Base-by-base conservation (phyloP, 2,113 vertebrate genomes). In the Zapus hudsonius region DNA sequence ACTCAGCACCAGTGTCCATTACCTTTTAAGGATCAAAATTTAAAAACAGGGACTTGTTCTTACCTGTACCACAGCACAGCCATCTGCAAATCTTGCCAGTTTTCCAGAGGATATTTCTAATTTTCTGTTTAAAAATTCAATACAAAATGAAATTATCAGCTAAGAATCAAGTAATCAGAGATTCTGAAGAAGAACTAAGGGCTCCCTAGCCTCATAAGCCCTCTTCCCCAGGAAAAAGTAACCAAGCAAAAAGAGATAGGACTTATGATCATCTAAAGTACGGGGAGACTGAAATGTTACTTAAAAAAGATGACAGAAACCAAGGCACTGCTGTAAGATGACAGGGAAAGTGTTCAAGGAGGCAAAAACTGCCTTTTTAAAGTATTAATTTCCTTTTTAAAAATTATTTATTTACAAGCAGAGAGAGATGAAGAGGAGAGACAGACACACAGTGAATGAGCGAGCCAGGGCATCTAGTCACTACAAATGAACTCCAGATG, bases 71-170 rank as follows among this genome's bases (percentile, higher is more conserved):
- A 99, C 98, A 95, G 99, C 99, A 97, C 98, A 98, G 75, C 99
- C 99, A 97, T 99, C 99, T 92, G 99, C 99, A 97, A 99, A 99
- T 93, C 98, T 98, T 0, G 99, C 99, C 25, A 99, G 97, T 92
- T 97, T 99, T 92, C 99, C 99, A 0, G 99, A 98, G 13, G 99
- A 99, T 84, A 99, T 98, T 95, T 99, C 98, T 94, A 99, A 98
- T 95, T 99, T 99, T 93, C 99, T 99, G 90, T 92, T 79, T 25
- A 84, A 91, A 94, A 91, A 81, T 78, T 74, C 57, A 94, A 55
- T 75, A 94, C 7, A 1, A 89, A 89, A 92, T 23, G 17, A 95
- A n/a, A 92, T 82, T 40, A 92, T 7, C 36, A 86, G 79, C 55
- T 69, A 91, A 72, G 52, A 69, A 95, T 75, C 94, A 85, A 92